These are phyloP conservation scores for Simalia tracyae DNA, from an alignment of 2,797 vertebrate genomes.

Conservation along the genomic window DNA sequence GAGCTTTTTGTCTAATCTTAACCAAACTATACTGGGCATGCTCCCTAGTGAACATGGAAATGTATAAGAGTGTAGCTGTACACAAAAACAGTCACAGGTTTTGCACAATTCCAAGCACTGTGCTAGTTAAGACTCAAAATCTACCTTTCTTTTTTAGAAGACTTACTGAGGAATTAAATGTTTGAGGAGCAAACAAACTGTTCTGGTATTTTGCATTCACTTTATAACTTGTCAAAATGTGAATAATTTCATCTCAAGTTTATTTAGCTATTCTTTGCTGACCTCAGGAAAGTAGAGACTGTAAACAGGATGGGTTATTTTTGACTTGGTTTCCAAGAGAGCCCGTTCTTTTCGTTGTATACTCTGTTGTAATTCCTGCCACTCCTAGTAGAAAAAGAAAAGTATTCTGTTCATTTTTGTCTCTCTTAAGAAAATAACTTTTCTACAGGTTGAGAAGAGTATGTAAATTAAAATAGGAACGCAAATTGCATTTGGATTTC, in stretches of 20 bases:
- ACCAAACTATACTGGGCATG: not conserved
- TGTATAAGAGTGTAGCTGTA: not conserved
- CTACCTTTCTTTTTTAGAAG: not conserved
- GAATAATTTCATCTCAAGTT: not conserved
- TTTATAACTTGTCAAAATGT: not conserved
- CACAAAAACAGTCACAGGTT: not conserved
- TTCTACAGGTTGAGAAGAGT: not conserved
- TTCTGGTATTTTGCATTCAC: not conserved
- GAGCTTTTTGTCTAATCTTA: not conserved
- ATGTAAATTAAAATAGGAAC: not conserved
- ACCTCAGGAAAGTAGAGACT: slow-evolving; percentile 95
- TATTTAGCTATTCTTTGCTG: slow-evolving; percentile 43
- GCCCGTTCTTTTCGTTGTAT: slow-evolving; percentile 95
- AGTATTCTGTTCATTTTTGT: not conserved
- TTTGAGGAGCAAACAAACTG: not conserved
- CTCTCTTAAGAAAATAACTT: not conserved
- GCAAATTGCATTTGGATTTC: not conserved
- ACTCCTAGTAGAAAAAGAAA: slow-evolving; percentile 81
- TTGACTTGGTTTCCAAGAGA: slow-evolving; percentile 98
- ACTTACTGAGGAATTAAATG: not conserved
- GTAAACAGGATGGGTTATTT: slow-evolving; percentile 95
- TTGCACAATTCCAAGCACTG: not conserved
- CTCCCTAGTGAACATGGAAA: not conserved
- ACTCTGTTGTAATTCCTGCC: slow-evolving; percentile 97
- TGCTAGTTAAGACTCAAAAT: not conserved